Conservation (phyloP, 2,888 invertebrate species). For the Ophion costatus region DNA sequence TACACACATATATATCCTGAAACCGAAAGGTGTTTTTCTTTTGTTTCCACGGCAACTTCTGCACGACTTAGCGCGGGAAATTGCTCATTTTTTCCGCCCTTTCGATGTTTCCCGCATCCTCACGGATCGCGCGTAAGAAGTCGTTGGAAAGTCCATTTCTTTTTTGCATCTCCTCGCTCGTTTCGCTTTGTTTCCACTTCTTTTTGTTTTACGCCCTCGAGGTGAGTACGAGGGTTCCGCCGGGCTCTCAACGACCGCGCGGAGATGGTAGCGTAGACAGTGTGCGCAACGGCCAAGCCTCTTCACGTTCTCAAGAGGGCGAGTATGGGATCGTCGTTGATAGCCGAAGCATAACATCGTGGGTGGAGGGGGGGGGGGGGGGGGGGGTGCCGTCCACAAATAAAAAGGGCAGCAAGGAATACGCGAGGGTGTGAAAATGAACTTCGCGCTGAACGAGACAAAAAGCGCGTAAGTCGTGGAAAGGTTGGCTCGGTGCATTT, state of each 20-base stretch:
- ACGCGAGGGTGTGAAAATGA: conserved; percentile 44
- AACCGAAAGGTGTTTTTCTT: not conserved
- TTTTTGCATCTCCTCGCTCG: not conserved
- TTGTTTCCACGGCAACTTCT: not conserved
- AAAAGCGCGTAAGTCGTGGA: not conserved
- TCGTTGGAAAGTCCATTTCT: conserved; percentile 56
- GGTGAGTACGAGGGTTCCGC: conserved; percentile 43
- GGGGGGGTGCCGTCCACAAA: conserved; percentile 54
- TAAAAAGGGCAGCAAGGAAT: conserved; percentile 24
- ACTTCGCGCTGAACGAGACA: not conserved
- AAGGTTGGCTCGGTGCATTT: not conserved
- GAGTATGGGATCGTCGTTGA: conserved; percentile 16
- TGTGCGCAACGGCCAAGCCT: conserved; percentile 38
- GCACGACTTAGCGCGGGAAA: conserved; percentile 33
- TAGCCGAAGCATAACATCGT: conserved; percentile 52
- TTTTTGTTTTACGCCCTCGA: conserved; percentile 23
- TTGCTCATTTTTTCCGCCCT: conserved; percentile 25
- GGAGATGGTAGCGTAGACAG: conserved; percentile 4
- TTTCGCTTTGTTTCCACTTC: conserved; percentile 3
- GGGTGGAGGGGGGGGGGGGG: conserved; percentile 37
- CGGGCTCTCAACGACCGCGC: conserved; percentile 60
- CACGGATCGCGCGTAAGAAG: conserved; percentile 20
- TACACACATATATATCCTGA: no score
- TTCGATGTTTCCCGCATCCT: conserved; percentile 39
- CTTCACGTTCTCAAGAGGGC: not conserved